These are phyloP conservation scores for Pygocentrus nattereri DNA, from an alignment of 2,797 vertebrate species.

Conservation along the genomic window DNA sequence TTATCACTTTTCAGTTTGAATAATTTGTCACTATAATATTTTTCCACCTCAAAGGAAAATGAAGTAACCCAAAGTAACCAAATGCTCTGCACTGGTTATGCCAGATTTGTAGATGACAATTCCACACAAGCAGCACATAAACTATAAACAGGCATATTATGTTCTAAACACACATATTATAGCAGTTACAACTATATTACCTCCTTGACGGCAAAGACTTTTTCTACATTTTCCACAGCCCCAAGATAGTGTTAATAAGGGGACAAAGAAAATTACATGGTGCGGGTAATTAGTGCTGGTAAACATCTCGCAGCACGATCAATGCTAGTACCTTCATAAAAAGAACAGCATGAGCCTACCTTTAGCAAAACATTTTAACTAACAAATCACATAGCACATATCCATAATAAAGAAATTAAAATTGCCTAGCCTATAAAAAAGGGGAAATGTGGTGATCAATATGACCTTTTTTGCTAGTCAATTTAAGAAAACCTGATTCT, in stretches of 20 bases:
- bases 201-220: not conserved
- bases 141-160: not conserved
- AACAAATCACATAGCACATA: not conserved
- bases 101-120: not conserved
- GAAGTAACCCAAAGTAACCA: not conserved
- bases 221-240: not conserved
- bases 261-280: not conserved
- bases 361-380: constrained; percentile 9
- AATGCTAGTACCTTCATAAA: not conserved
- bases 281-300: not conserved
- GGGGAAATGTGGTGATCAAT: not conserved
- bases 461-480: not conserved
- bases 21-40: not conserved
- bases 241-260: not conserved
- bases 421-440: no score
- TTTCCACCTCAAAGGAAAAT: not conserved
- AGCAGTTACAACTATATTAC: not conserved
- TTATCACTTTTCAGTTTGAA: not conserved
- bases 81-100: constrained; percentile 32
- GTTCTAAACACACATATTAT: not conserved
- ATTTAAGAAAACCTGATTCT: not conserved
- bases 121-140: not conserved
- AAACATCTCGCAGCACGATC: not conserved
- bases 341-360: not conserved
- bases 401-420: not conserved